phyloP scores from a whole-genome alignment of 2,113 vertebrate genomes.

The Amphilophus citrinellus region DNA sequence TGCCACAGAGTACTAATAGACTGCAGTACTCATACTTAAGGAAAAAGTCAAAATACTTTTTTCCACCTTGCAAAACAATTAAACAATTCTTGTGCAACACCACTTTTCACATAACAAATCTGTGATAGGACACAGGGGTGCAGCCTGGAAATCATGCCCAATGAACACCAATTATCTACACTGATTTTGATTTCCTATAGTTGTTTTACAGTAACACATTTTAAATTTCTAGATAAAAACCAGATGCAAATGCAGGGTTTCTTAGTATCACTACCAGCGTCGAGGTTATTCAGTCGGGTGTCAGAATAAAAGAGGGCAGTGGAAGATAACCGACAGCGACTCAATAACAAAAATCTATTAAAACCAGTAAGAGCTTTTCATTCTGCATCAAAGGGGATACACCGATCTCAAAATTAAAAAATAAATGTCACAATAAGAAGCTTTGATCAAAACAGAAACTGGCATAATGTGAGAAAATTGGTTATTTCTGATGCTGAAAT shows the following conservation, averaged over 20 bases:
- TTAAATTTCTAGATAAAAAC: not conserved
- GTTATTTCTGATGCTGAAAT: constrained; percentile 29
- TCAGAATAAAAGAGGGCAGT: not conserved
- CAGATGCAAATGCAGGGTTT: not conserved
- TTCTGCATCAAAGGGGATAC: not conserved
- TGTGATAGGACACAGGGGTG: not conserved
- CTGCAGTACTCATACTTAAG: not conserved
- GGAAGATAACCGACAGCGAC: not conserved
- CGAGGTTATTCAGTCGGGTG: not conserved
- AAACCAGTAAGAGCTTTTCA: not conserved
- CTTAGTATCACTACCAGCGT: not conserved
- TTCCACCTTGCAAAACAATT: not conserved
- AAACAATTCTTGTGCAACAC: not conserved
- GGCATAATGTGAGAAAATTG: constrained; percentile 37
- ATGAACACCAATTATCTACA: no score
- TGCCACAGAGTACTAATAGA: not conserved
- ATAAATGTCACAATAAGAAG: not conserved
- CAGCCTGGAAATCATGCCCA: not conserved
- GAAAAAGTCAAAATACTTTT: not conserved
- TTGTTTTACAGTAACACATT: not conserved
- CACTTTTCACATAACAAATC: not conserved
- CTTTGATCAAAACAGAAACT: constrained; percentile 40
- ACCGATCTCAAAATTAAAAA: constrained; percentile 15
- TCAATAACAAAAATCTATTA: constrained; percentile 6
- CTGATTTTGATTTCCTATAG: no score